Base-by-base conservation (phyloP, 2,113 vertebrate species). In the Danionella cerebrum region DNA sequence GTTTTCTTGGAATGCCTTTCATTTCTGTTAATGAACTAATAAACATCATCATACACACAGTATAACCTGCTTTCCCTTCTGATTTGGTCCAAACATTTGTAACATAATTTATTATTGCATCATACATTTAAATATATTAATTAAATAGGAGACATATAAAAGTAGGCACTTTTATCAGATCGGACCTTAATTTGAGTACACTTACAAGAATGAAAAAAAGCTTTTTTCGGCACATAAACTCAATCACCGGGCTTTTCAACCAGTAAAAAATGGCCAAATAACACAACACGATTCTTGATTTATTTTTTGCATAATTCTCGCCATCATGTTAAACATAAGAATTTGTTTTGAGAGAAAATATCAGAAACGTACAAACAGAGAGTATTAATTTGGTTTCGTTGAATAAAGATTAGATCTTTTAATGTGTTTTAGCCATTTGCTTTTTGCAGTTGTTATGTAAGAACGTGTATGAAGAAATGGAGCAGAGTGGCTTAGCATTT, bases 151-250 rank as follows among this genome's bases (percentile, higher is more conserved):
- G 76, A 79, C 72, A 70, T 76, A 84, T 48, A 84, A 83, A 84
- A 83, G 78, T 72, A 88, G 87, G 86, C 83, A 88, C 87, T 35
- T 48, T 62, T 38, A 33, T 13, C 57, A 59, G 65, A 70, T 73
- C 33, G 50, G 18, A 21, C 31, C 24, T 36, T 69, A 68, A 59
- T 19, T 67, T 22, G 29, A 55, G 16, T 18, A 67, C 27, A 54
- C 66, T 59, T 65, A 52, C 22, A 73, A 38, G 22, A 69, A 44
- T 13, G 10, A 45, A 57, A 5, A 45, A 42, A 53, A 41, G 39
- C n/a, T n/a, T n/a, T 38, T 42, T 74, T 52, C 54, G 27, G 36
- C 39, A 74, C 67, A 44, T 33, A n/a, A 33, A 39, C 10, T 9
- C 14, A 36, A 68, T 73, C 11, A 50, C 10, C 10, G 55, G n/a